These are phyloP conservation scores for Nemotelus pantherinus DNA, from an alignment of 2,888 invertebrate genomes.

Conservation along the genomic window DNA sequence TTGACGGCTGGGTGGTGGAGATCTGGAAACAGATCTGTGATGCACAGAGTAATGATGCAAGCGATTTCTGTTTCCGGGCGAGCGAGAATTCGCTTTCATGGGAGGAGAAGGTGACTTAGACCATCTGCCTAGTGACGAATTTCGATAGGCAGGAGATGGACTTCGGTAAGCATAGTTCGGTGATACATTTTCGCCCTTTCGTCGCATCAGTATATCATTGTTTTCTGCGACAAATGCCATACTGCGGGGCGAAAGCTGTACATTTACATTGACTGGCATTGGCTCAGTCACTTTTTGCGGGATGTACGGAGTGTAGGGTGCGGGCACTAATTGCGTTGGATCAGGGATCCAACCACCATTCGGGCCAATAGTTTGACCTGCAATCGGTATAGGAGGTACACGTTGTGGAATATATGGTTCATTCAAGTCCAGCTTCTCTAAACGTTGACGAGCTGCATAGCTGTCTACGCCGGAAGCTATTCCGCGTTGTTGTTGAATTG, in stretches of 20 bases:
- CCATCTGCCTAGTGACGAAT: constrained; percentile 25
- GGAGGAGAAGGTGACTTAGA: constrained; percentile 47
- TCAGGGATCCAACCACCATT: constrained; percentile 30
- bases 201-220: constrained; percentile 51
- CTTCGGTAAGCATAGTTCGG: constrained; percentile 37
- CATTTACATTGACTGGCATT: constrained; percentile 39
- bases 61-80: constrained; percentile 22
- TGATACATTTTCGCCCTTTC: constrained; percentile 49
- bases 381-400: constrained; percentile 36
- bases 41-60: constrained; percentile 24
- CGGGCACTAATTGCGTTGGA: neutral
- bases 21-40: constrained; percentile 39
- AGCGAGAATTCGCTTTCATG: constrained; percentile 27
- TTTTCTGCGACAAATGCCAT: constrained; percentile 53
- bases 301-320: constrained; percentile 43
- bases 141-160: constrained; percentile 44
- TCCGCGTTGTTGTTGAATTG: neutral
- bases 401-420: constrained; percentile 52
- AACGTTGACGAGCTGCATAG: constrained; percentile 27
- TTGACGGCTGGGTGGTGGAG: constrained; percentile 26
- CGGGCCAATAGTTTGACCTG: neutral
- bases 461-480: constrained; percentile 19
- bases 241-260: constrained; percentile 53
- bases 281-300: constrained; percentile 35
- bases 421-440: constrained; percentile 47